Base-by-base conservation (phyloP, 2,113 vertebrate genomes). In the Chunga burmeisteri region DNA sequence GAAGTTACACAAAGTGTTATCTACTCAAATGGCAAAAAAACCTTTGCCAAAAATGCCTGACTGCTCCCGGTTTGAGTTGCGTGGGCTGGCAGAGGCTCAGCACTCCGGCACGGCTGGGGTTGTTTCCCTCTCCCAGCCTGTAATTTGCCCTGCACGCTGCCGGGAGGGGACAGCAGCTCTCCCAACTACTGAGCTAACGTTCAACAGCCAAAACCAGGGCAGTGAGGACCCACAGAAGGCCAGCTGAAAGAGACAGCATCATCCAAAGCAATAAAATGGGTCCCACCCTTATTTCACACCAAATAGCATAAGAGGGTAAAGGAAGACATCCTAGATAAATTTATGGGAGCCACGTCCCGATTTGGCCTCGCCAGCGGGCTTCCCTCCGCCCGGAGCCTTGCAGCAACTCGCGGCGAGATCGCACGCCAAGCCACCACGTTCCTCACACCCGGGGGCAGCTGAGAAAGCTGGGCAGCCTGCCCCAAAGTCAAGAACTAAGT, bases 341-440 rank as follows among this genome's bases (percentile, higher is more conserved):
- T 16, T 18, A 6, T 6, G 40, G 5, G 15, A 55, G 58, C 29
- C 11, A 4, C 1, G 1, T 61, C 18, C 42, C 2, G 13, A 19
- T 38, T 10, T 42, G 22, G 56, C 79, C 32, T 73, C 4, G 0
- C 42, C 38, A 56, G 32, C 1, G 4, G 30, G 65, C 34, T 29
- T n/a, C 36, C 32, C 22, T 49, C 16, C 80, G 13, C 36, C 38
- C 4, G 1, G 50, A 56, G 58, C 11, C 2, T 27, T 50, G 23
- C 32, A 50, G 22, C 32, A 50, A 25, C 36, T 13, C 3, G 0
- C 50, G 53, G 50, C 0, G 10, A 86, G 80, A 79, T 56, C 30
- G 44, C 52, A 20, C 0, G 0, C 8, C 46, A 74, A 87, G 38
- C 6, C 56, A 67, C 7, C 3, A 4, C 0, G 0, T 18, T 38